Conservation (phyloP, 2,113 vertebrate species). For the Amblyornis subalaris region DNA sequence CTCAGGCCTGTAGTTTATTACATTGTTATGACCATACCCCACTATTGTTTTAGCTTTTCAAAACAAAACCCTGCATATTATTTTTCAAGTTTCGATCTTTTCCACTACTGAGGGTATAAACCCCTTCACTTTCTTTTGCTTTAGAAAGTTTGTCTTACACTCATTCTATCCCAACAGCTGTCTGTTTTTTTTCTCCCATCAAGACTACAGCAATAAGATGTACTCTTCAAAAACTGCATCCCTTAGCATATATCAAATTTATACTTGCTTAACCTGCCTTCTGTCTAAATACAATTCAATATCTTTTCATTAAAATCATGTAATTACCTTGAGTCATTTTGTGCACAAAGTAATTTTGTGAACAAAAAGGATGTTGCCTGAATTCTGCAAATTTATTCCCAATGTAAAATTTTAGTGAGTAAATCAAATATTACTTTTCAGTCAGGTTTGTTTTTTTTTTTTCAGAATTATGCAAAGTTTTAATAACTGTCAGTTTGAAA, state of each 20-base stretch:
- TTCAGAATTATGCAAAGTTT: background rate
- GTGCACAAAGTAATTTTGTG: background rate
- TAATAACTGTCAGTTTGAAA: background rate
- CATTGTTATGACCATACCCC: fast-evolving
- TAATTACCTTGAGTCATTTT: constrained; percentile 5
- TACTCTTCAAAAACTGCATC: background rate
- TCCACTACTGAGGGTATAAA: background rate
- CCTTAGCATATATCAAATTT: background rate
- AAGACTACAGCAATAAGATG: background rate
- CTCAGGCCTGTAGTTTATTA: background rate
- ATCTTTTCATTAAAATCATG: background rate
- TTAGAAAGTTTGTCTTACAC: background rate
- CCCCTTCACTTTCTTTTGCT: background rate
- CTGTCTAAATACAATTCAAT: constrained; percentile 11
- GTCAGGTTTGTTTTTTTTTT: background rate
- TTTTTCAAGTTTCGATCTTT: background rate
- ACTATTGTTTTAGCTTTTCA: background rate
- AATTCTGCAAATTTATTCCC: background rate
- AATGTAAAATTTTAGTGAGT: background rate
- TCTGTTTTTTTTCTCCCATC: background rate
- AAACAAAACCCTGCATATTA: background rate
- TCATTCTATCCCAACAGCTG: background rate
- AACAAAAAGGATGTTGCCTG: background rate
- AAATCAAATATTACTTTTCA: background rate
- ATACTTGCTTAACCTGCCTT: background rate